Conservation (phyloP, 53 echinoderm and acorn worm species). For the Arbacia lixula region DNA sequence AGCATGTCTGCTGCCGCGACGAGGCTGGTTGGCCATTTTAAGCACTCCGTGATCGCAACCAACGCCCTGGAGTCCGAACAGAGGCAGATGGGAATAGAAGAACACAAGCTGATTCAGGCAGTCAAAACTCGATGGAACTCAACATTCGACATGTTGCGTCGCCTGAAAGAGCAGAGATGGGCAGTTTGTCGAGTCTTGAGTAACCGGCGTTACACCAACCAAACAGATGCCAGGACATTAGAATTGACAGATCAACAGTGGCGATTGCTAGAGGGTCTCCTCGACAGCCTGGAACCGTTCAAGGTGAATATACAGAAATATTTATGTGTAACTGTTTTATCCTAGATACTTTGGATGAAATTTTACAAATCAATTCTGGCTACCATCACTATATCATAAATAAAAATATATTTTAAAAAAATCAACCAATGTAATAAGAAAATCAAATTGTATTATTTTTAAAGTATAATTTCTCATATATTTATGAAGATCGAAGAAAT, state of each 20-base stretch:
- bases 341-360: no score
- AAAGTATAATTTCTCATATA: no score
- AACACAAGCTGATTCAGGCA: slow-evolving; percentile 43
- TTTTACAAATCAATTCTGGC: neutral
- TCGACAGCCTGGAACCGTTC: slow-evolving; percentile 52
- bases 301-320: slow-evolving; percentile 33
- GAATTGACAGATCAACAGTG: no score
- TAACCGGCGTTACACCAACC: slow-evolving; percentile 32
- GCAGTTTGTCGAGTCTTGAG: slow-evolving; percentile 57
- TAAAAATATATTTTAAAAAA: no score
- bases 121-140: slow-evolving; percentile 51
- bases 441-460: no score
- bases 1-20: slow-evolving; percentile 7
- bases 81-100: neutral
- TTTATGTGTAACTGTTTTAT: no score
- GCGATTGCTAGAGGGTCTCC: slow-evolving; percentile 42
- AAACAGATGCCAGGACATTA: slow-evolving; percentile 40
- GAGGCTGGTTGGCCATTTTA: slow-evolving; percentile 56
- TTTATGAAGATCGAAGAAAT: no score
- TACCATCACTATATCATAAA: no score
- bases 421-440: no score
- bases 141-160: slow-evolving; percentile 30
- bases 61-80: slow-evolving; percentile 51
- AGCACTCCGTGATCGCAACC: slow-evolving; percentile 33
- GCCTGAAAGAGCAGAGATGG: slow-evolving; percentile 54